phyloP scores from a whole-genome alignment of 2,113 vertebrate genomes.

The Asarcornis scutulata region DNA sequence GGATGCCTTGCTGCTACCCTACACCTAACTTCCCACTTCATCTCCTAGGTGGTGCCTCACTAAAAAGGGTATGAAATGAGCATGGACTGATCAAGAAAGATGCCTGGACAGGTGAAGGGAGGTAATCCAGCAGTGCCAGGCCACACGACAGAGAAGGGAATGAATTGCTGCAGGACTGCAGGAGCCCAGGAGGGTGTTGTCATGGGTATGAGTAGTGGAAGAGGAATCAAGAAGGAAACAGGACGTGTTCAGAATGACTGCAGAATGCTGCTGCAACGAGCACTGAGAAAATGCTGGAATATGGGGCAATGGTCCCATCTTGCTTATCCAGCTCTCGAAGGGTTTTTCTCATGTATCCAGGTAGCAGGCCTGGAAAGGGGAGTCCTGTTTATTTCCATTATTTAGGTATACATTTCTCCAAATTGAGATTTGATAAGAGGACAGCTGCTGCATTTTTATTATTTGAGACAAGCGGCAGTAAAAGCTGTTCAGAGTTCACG shows the following conservation, averaged over 20 bases:
- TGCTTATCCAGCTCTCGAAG: not conserved
- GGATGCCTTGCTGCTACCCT: not conserved
- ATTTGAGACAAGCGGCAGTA: not conserved
- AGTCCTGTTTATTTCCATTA: not conserved
- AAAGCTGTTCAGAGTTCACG: slow-evolving; percentile 17
- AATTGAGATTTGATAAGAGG: not conserved
- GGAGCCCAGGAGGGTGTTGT: not conserved
- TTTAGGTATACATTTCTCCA: not conserved
- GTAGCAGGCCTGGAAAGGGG: not conserved
- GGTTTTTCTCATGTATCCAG: not conserved
- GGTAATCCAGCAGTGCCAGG: not conserved
- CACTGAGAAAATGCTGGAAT: not conserved
- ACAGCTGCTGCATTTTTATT: slow-evolving; percentile 31
- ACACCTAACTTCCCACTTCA: not conserved
- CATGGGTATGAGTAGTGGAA: not conserved
- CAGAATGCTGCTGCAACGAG: not conserved
- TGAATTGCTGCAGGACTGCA: not conserved
- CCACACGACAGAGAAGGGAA: not conserved
- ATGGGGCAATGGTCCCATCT: not conserved
- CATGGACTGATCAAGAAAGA: rapidly evolving
- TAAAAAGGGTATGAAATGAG: not conserved
- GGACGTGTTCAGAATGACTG: not conserved
- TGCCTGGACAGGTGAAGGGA: not conserved
- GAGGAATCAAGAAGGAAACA: not conserved
- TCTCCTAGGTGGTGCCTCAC: not conserved